These are phyloP conservation scores for Gonioctena quinquepunctata DNA, from an alignment of 1,140 invertebrate species.

Conservation along the genomic window DNA sequence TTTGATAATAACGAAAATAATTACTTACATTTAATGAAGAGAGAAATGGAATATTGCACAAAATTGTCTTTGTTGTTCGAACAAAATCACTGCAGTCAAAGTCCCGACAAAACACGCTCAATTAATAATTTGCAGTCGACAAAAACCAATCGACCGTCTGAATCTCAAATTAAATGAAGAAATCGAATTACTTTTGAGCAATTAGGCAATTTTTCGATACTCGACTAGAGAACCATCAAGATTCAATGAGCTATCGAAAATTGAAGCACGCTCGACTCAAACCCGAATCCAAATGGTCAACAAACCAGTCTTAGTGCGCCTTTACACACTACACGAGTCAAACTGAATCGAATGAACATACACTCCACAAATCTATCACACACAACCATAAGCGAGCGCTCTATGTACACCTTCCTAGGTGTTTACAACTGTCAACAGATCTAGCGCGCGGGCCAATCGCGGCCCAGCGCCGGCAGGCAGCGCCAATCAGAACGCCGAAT, in stretches of 20 bases:
- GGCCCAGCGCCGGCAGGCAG: conserved; percentile 3
- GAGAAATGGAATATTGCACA: background rate
- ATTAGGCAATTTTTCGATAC: conserved; percentile 45
- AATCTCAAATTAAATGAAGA: background rate
- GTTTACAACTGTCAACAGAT: conserved; percentile 44
- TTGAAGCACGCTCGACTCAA: conserved; percentile 8
- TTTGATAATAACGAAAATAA: too few species aligned
- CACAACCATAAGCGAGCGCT: conserved; percentile 26
- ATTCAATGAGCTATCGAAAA: conserved; percentile 36
- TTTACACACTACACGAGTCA: conserved; percentile 28
- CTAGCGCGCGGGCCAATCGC: conserved; percentile 32
- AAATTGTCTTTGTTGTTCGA: background rate
- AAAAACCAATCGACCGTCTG: background rate
- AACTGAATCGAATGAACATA: conserved; percentile 27
- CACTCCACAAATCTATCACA: conserved; percentile 35
- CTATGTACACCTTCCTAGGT: conserved; percentile 47
- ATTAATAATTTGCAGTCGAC: background rate
- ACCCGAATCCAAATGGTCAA: conserved; percentile 10
- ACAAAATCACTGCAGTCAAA: background rate
- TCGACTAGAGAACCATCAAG: conserved; percentile 37
- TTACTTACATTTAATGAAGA: background rate
- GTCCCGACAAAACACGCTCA: background rate
- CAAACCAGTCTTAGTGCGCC: conserved; percentile 10
- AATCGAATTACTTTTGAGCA: conserved; percentile 41
- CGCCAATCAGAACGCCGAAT: conserved; percentile 31